phyloP scores from a whole-genome alignment of 2,113 vertebrate species.

The Anas platyrhynchos region DNA sequence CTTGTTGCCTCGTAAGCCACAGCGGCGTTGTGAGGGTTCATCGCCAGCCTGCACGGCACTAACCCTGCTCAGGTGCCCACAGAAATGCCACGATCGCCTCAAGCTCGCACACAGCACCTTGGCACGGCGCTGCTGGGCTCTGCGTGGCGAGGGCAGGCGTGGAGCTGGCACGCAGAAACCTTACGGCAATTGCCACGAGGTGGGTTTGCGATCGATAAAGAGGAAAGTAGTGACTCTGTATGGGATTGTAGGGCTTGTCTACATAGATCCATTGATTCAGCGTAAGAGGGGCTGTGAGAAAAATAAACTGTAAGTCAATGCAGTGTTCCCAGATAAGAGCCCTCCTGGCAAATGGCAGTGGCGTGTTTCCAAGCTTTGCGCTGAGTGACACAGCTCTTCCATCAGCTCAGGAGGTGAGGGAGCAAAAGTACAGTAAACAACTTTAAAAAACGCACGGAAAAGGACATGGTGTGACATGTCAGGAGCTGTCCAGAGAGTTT shows the following conservation, averaged over 20 bases:
- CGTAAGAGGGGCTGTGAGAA: neutral
- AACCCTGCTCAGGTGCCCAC: rapidly evolving
- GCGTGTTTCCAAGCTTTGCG: neutral
- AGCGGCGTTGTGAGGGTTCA: neutral
- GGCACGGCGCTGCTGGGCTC: neutral
- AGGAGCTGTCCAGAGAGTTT: conserved; percentile 43
- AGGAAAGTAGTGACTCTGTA: neutral
- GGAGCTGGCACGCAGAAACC: neutral
- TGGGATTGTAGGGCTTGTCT: neutral
- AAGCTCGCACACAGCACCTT: neutral
- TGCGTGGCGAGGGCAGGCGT: neutral
- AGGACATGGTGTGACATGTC: neutral
- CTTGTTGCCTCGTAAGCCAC: neutral
- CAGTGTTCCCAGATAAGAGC: conserved; percentile 7
- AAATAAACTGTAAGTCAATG: conserved; percentile 28
- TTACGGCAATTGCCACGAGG: neutral
- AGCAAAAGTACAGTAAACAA: neutral
- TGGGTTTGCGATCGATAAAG: neutral
- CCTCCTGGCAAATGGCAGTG: conserved; percentile 13
- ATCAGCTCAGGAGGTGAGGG: neutral
- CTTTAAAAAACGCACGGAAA: neutral
- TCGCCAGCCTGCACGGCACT: neutral
- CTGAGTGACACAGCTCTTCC: neutral
- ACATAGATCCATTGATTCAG: conserved; percentile 8
- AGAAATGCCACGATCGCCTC: neutral